Base-by-base conservation (phyloP, 2,113 vertebrate genomes). In the Ictalurus furcatus region DNA sequence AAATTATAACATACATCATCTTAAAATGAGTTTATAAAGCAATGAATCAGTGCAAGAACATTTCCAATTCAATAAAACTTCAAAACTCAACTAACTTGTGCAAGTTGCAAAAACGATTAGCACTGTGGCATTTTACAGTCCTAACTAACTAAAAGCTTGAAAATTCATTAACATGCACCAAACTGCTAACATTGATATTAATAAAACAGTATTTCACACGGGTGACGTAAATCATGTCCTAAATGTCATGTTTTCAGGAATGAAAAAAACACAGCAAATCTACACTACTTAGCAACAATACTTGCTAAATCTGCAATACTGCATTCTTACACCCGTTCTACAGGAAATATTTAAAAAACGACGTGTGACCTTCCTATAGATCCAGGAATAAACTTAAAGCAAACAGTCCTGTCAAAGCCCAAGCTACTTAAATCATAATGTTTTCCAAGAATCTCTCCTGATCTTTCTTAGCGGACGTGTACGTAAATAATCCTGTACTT, bases 61-160 rank as follows among this genome's bases (percentile, higher is more conserved):
- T 83, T 63, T 83, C 34, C 61, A 85, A 74, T 48, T 82, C 82
- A 58, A 74, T 81, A 80, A 28, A 74, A 89, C 44, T 48, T 44
- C 67, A 81, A 79, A 85, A 81, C 37, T 54, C 59, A 40, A 71
- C 63, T 61, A 90, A 88, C 8, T 74, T 88, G 87, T 91, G 89
- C 90, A 91, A 89, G 67, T 76, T 88, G 88, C 92, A 90, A 90
- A 48, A 87, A 87, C 48, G 34, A 85, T 91, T 88, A 92, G 81
- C 63, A 89, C 88, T 85, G 69, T 84, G 19, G 21, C 54, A 65
- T 87, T 58, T 44, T 80, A 90, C 40, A 74, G 59, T 89, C 88
- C 71, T 79, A 83, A 84, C n/a, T 73, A 40, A 59, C n/a, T 73
- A 40, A 59, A 88, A 44, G 82, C 69, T 40, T 63, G 58, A 59